phyloP scores from a whole-genome alignment of 2,113 vertebrate species.

The Pseudorasbora parva region DNA sequence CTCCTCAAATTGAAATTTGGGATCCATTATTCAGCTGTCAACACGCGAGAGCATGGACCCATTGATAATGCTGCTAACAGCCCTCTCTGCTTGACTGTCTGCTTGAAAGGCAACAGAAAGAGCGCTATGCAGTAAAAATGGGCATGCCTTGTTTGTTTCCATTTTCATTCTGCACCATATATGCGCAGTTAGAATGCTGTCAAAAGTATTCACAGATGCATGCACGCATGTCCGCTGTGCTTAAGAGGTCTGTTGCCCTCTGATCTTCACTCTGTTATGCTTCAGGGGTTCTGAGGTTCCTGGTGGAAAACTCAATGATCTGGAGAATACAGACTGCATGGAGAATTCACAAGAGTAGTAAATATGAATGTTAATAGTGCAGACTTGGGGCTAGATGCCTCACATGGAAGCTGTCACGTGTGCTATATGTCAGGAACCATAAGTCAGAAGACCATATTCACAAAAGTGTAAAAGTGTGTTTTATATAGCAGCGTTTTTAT shows the following conservation, averaged over 20 bases:
- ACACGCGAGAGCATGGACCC: neutral
- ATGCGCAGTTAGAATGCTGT: conserved; percentile 14
- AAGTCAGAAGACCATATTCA: neutral
- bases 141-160: neutral
- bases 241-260: conserved; percentile 42
- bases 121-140: neutral
- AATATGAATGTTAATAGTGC: conserved; percentile 51
- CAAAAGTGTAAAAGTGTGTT: too few relatives aligned
- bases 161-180: conserved; percentile 2
- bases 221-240: conserved; percentile 19
- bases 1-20: conserved; percentile 33
- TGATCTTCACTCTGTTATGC: conserved; percentile 49
- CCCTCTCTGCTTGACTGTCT: neutral
- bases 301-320: conserved; percentile 59
- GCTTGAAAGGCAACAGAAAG: neutral
- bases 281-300: conserved; percentile 56
- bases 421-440: neutral
- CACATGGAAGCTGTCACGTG: neutral
- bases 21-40: conserved; percentile 35
- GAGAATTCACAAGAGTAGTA: conserved; percentile 53
- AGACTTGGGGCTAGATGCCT: neutral
- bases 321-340: conserved; percentile 42
- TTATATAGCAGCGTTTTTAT: too few relatives aligned
- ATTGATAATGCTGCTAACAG: conserved; percentile 21
- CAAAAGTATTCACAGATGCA: conserved; percentile 24